Conservation (phyloP, 2,113 vertebrate genomes). For the Takifugu bimaculatus region DNA sequence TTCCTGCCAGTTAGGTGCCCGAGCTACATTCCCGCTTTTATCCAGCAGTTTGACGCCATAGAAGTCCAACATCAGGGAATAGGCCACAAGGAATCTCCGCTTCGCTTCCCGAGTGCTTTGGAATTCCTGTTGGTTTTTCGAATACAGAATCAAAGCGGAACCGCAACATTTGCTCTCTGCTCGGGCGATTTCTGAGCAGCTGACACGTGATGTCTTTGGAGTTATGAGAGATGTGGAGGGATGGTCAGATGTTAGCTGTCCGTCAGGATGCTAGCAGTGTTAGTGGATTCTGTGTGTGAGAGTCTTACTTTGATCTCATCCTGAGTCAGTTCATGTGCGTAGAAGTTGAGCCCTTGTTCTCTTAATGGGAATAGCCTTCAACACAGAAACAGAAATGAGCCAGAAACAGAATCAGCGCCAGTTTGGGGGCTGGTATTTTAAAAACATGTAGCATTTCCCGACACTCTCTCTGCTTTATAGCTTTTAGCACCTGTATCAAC, state of each 20-base stretch:
- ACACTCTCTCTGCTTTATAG: too few relatives aligned
- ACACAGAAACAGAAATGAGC: neutral
- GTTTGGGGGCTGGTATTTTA: too few relatives aligned
- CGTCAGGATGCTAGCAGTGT: neutral
- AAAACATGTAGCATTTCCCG: too few relatives aligned
- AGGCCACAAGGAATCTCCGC: constrained; percentile 89
- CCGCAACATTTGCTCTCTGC: too few relatives aligned
- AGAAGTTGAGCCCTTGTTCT: constrained; percentile 98
- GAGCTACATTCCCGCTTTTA: constrained; percentile 88
- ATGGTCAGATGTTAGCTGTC: too few relatives aligned
- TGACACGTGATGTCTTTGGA: too few relatives aligned
- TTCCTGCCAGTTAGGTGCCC: constrained; percentile 90
- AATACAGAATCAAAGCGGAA: neutral
- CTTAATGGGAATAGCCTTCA: constrained; percentile 93
- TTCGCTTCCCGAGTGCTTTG: constrained; percentile 95
- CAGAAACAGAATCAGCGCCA: too few relatives aligned
- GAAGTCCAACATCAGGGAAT: constrained; percentile 97
- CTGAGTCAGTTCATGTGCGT: constrained; percentile 97
- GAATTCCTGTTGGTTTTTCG: constrained; percentile 82
- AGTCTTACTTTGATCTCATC: constrained; percentile 94
- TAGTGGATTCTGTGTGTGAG: neutral
- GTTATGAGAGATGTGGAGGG: too few relatives aligned
- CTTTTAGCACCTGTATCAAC: too few relatives aligned
- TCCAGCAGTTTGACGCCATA: constrained; percentile 93
- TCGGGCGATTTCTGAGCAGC: too few relatives aligned